These are phyloP conservation scores for Drosophila nebulosa DNA, from an alignment of 1,140 invertebrate genomes.

Conservation along the genomic window DNA sequence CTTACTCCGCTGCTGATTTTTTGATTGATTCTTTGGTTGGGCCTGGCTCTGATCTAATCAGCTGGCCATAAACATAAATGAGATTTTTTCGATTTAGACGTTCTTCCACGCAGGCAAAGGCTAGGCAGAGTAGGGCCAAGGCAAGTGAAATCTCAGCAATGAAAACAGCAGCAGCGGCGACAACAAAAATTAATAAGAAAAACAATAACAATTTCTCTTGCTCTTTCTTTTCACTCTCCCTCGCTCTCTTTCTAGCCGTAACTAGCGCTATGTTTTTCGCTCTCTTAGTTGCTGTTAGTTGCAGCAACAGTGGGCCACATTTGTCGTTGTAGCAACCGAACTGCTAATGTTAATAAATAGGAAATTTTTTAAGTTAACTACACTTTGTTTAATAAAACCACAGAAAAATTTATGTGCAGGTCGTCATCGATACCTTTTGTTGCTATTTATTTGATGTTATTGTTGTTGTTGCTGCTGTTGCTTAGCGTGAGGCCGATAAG, in stretches of 20 bases:
- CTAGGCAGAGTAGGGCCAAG: neutral
- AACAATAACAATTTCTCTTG: neutral
- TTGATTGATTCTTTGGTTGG: slow-evolving; percentile 16
- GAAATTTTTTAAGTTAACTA: neutral
- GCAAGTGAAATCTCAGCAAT: slow-evolving; percentile 3
- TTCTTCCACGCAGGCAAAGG: slow-evolving; percentile 54
- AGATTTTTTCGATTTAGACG: neutral
- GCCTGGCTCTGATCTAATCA: slow-evolving; percentile 14
- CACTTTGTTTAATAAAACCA: neutral
- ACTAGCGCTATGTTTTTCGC: neutral
- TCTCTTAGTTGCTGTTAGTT: slow-evolving; percentile 29
- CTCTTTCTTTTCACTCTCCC: neutral
- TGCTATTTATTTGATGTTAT: slow-evolving; percentile 6
- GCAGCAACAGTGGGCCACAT: slow-evolving; percentile 19
- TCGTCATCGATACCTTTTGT: slow-evolving; percentile 65
- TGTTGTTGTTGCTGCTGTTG: slow-evolving; percentile 18
- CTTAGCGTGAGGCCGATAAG: slow-evolving; percentile 4
- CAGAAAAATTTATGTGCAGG: slow-evolving; percentile 10
- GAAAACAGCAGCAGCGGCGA: neutral
- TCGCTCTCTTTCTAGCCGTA: neutral
- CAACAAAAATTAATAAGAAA: neutral
- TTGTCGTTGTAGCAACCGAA: neutral
- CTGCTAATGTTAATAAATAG: neutral
- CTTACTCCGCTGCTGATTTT: slow-evolving; percentile 18
- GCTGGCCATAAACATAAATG: slow-evolving; percentile 15